A percentile compares a stretch with the other conserved stretches of the same genome.
Conservation (phyloP, 2,797 vertebrate genomes). For the Holocentrus rufus region DNA sequence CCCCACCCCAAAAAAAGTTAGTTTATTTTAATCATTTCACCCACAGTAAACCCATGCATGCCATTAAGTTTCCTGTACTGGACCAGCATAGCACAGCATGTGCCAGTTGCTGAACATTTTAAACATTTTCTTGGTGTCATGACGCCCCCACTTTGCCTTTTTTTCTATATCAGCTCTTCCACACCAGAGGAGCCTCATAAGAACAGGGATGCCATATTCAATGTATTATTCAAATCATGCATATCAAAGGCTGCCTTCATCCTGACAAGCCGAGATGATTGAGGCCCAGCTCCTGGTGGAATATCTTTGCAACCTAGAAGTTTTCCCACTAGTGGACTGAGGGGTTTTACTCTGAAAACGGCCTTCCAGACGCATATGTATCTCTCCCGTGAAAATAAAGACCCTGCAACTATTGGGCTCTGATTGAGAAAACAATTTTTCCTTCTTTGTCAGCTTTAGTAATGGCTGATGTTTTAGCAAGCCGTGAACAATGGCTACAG, state of each 20-base stretch:
- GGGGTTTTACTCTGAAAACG: slow-evolving; percentile 1
- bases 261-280: slow-evolving; percentile 54
- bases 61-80: background rate
- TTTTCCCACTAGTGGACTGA: slow-evolving; percentile 17
- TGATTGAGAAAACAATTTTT: slow-evolving; percentile 30
- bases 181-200: slow-evolving; percentile 28
- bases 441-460: slow-evolving; percentile 23
- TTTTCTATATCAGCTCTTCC: slow-evolving; percentile 1
- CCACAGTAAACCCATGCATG: background rate
- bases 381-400: slow-evolving; percentile 19
- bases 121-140: background rate
- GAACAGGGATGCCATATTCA: slow-evolving; percentile 43
- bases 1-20: background rate
- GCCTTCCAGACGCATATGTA: slow-evolving; percentile 29
- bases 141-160: background rate
- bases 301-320: slow-evolving; percentile 39
- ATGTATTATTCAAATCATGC: slow-evolving; percentile 67
- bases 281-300: slow-evolving; percentile 35
- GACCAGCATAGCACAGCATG: background rate
- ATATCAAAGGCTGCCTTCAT: slow-evolving; percentile 55
- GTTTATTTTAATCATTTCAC: background rate
- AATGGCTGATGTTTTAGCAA: slow-evolving; percentile 49
- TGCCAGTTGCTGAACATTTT: background rate
- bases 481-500: slow-evolving; percentile 48
- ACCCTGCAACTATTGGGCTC: slow-evolving; percentile 19